phyloP scores from a whole-genome alignment of 1,140 invertebrate species.

The Pseudomyrmex flavicornis region DNA sequence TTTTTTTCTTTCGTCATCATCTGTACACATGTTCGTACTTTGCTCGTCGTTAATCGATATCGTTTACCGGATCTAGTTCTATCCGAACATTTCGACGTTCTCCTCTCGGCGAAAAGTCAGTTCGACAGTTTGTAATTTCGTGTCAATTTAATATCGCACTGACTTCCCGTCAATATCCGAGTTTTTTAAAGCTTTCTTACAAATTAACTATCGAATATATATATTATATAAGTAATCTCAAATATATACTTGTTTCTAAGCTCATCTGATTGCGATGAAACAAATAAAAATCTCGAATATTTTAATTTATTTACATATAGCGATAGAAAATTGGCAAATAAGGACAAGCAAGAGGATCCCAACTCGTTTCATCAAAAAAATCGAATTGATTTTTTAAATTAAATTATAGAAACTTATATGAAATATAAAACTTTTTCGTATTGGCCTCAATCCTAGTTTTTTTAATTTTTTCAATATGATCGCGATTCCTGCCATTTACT shows the following conservation, averaged over 20 bases:
- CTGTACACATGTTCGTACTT: background rate
- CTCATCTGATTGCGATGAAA: background rate
- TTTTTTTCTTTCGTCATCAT: background rate
- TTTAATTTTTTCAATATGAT: too few species aligned
- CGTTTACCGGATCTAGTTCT: conserved; percentile 1
- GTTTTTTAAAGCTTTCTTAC: too few species aligned
- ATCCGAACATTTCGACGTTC: background rate
- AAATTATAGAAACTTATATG: too few species aligned
- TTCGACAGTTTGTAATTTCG: background rate
- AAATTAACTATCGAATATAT: too few species aligned
- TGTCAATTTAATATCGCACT: background rate
- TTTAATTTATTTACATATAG: background rate
- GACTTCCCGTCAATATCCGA: too few species aligned
- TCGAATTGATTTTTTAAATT: background rate
- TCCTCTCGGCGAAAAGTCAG: background rate
- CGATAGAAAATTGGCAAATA: background rate
- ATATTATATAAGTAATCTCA: background rate
- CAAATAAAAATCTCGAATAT: background rate
- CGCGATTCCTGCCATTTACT: too few species aligned
- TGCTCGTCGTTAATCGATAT: background rate
- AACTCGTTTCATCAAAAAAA: background rate
- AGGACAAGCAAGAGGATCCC: background rate
- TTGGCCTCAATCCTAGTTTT: too few species aligned
- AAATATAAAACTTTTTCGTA: too few species aligned
- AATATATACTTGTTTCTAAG: background rate